Base-by-base conservation (phyloP, 2,797 vertebrate genomes). In the Selene dorsalis region DNA sequence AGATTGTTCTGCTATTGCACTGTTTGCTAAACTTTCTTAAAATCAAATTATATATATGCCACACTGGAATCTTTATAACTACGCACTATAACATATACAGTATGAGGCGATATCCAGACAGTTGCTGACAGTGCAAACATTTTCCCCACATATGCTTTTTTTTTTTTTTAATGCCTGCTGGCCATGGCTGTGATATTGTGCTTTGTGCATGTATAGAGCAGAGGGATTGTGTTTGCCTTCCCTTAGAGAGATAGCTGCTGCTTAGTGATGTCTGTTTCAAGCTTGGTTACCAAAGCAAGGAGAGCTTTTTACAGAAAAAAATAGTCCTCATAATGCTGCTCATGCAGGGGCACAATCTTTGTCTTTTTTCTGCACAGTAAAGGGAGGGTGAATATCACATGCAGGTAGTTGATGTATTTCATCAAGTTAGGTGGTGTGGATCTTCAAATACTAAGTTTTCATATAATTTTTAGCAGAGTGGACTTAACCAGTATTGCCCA, bases 91-190 rank as follows among this genome's bases (percentile, higher is more conserved):
- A 45, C 64, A 55, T 47, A 50, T 39, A 18, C 66, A 79, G 45
- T 24, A 64, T 43, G 64, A 71, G 32, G 39, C 43, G 28, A 65
- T 32, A 57, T 77, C 35, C 75, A 68, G 63, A 66, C 53, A 80
- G 38, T 64, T 90, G 80, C 88, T 92, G 83, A 90, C 75, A 60
- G 62, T 61, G 84, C 82, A 90, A 77, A 77, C 26, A 62, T 63
- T 74, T 73, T 52, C 58, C 59, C 47, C 63, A 78, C 69, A 80
- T 74, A 65, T 69, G 55, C 45, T 80, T 79, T 77, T 75, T 75
- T 73, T 53, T 67, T 74, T 74, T 75, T 77, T 4, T 72, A 76
- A 82, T 87, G 78, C 79, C 84, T 68, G 35, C 48, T 72, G 78
- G 87, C 76, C 30, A 82, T 70, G 35, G 63, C 79, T 84, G 60